Conservation (phyloP, 2,888 invertebrate genomes). For the Dolomedes plantarius region DNA sequence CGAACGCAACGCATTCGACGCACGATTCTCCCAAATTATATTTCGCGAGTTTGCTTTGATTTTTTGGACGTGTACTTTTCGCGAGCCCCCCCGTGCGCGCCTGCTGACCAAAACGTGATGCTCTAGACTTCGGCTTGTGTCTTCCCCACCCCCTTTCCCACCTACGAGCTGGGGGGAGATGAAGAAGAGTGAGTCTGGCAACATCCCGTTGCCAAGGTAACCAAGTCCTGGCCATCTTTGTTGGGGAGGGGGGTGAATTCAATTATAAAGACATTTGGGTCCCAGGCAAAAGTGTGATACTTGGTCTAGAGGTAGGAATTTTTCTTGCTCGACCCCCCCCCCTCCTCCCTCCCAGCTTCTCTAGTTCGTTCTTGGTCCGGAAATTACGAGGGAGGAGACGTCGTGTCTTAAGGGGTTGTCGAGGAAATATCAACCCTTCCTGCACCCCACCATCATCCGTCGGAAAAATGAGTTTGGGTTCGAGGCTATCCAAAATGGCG, state of each 20-base stretch:
- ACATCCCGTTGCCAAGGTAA: constrained; percentile 63
- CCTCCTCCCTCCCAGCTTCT: constrained; percentile 36
- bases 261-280: constrained; percentile 71
- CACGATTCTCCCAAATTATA: constrained; percentile 67
- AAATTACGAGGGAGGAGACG: constrained; percentile 65
- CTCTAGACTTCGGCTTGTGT: constrained; percentile 19
- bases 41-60: constrained; percentile 48
- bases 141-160: constrained; percentile 11
- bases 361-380: constrained; percentile 53
- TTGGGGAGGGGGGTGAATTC: constrained; percentile 53
- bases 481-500: constrained; percentile 60
- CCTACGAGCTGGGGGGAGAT: constrained; percentile 18
- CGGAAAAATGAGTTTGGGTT: constrained; percentile 53
- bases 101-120: constrained; percentile 65
- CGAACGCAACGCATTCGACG: constrained; percentile 40
- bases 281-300: constrained; percentile 70
- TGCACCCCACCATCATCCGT: constrained; percentile 30
- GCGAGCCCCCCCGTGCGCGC: constrained; percentile 3
- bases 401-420: constrained; percentile 65
- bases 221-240: constrained; percentile 61
- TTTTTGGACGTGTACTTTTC: constrained; percentile 19
- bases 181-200: constrained; percentile 49
- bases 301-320: constrained; percentile 60
- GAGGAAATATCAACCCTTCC: constrained; percentile 67
- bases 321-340: constrained; percentile 54